These are phyloP conservation scores for Coenonympha arcania DNA, from an alignment of 2,888 invertebrate species.

Conservation along the genomic window DNA sequence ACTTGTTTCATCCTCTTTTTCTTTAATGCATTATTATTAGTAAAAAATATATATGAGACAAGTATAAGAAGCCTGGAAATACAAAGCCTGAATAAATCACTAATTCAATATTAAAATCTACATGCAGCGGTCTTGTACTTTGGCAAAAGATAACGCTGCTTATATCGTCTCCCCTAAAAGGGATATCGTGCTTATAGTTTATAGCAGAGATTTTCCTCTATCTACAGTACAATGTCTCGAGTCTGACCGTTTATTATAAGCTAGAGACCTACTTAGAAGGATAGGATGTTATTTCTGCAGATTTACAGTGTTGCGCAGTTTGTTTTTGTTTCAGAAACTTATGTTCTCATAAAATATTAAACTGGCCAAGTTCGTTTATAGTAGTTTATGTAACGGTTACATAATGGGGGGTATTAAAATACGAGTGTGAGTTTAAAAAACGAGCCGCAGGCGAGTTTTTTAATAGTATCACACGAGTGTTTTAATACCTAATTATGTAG, in stretches of 20 bases:
- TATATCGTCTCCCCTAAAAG: not conserved
- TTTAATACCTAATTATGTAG: no score
- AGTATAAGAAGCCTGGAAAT: no score
- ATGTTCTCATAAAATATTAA: conserved; percentile 4
- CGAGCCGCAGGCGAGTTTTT: no score
- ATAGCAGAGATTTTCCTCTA: conserved; percentile 11
- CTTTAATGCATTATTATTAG: not conserved
- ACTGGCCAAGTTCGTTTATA: not conserved
- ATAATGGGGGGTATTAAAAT: no score
- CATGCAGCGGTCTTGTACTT: not conserved
- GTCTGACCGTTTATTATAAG: conserved; percentile 12
- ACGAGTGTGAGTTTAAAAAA: no score
- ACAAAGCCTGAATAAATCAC: no score
- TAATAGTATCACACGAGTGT: no score
- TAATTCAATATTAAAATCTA: no score
- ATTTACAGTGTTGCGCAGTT: not conserved
- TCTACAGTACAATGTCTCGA: conserved; percentile 7
- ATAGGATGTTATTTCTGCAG: conserved; percentile 1
- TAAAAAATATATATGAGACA: no score
- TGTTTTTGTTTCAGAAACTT: not conserved
- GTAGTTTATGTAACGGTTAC: no score
- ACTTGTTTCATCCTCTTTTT: not conserved
- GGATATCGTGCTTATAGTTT: not conserved
- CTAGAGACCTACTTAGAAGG: conserved; percentile 9
- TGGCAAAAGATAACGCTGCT: not conserved